phyloP scores from a whole-genome alignment of 2,888 invertebrate species.

The Diarsia dahlii region DNA sequence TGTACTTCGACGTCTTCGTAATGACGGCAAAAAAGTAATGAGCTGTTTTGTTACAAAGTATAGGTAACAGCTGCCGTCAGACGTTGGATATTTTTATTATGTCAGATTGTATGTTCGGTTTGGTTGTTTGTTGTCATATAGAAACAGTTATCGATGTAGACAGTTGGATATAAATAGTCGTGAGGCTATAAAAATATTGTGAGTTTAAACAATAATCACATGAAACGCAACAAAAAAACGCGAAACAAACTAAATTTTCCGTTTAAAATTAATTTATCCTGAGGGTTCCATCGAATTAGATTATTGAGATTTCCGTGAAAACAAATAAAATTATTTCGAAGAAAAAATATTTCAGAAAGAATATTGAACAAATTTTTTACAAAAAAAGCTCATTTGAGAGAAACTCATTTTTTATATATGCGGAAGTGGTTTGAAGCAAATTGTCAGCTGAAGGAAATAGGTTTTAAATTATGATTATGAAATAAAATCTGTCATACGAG shows the following conservation, averaged over 20 bases:
- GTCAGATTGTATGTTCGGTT: background rate
- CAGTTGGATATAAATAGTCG: background rate
- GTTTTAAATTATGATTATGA: background rate
- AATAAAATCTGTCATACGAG: constrained; percentile 1
- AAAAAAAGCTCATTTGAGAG: background rate
- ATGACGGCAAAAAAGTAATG: constrained; percentile 49
- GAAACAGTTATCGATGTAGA: background rate
- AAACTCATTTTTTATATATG: constrained; percentile 2
- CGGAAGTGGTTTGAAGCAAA: constrained; percentile 8
- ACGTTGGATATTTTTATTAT: background rate
- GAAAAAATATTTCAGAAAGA: background rate
- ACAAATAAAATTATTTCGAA: background rate
- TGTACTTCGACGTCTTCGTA: constrained; percentile 64
- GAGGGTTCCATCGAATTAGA: background rate
- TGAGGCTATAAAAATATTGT: no score
- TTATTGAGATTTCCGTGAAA: background rate
- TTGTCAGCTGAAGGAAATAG: constrained; percentile 14
- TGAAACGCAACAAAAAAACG: background rate
- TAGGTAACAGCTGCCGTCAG: constrained; percentile 10
- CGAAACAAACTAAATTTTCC: background rate
- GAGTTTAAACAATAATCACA: no score
- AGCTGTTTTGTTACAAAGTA: constrained; percentile 43
- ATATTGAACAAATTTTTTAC: background rate
- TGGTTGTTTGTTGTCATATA: background rate
- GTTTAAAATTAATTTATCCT: background rate